Base-by-base conservation (phyloP, 2,888 invertebrate genomes). In the Leptopterna dolabrata region DNA sequence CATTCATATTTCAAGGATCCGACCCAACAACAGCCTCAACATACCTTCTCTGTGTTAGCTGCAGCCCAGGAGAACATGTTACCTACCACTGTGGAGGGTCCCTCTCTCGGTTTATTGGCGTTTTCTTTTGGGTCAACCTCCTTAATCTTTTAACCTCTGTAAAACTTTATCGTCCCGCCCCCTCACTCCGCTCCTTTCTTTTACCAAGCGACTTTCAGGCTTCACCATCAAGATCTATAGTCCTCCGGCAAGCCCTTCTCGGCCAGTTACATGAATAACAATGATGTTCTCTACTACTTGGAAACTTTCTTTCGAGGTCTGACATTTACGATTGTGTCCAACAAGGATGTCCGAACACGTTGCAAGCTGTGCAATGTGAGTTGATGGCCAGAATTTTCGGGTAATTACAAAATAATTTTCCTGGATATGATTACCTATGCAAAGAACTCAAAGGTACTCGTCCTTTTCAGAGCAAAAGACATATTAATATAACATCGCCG, bases 121-220 rank as follows among this genome's bases (percentile, higher is more conserved):
- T 70, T 82, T 70, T 82, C 82, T 82, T 82, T 82, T 19, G 82
- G 82, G 82, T 63, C 82, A 82, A 82, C 82, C 82, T 82, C 82
- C 82, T 82, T 82, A 82, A 82, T 82, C 82, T 82, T 82, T 82
- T 63, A 82, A 82, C 82, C 82, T 82, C 82, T 11, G 82, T 63
- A 29, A 30, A 82, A 82, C 82, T 82, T 82, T 82, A 82, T 82
- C 63, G 30, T 82, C 36, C 76, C 41, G 4, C 13, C n/a, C 29
- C 29, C n/a, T 24, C 24, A 16, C 36, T 81, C 55, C 14, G 27
- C 43, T 45, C 43, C 29, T n/a, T n/a, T n/a, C n/a, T n/a, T n/a
- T n/a, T n/a, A n/a, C n/a, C n/a, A n/a, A n/a, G n/a, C 51, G 30
- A 29, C 30, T 3, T 78, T n/a, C 9, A 9, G 29, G 13, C 51